Evolutionary conservation across 2,113 vertebrate species (phyloP), one percentile per base, ranked within the genome.

Genomic region (Rhinoptilus africanus): DNA sequence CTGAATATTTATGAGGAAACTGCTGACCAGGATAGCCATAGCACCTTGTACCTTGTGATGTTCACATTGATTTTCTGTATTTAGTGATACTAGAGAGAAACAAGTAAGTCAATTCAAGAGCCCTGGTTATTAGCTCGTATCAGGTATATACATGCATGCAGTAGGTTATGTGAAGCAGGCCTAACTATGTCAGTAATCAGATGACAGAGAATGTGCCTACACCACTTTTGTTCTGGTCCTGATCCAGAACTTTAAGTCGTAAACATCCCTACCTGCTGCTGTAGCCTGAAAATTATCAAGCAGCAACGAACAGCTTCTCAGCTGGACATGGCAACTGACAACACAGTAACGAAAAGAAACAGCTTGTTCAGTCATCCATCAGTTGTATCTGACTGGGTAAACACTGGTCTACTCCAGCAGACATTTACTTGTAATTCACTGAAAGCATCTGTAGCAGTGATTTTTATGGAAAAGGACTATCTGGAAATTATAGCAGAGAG

Each of bases 341-440:
- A 27, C 35, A 63, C 8, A 74, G n/a, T 11, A 91, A 68, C 37
- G 71, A 69, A 80, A 91, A 77, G 51, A 80, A 93, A 69, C 82
- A 94, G 68, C 63, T 77, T 93, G 92, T 80, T 91, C 64, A 86
- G 59, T 66, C 72, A 91, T 91, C 50, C 68, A 62, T 93, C 90
- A 67, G 83, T 48, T 86, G 59, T 81, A 77, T 47, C 91, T 86
- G 72, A 92, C 88, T 86, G 79, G 89, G 75, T 67, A 63, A 93
- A 69, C 50, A 66, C 72, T 93, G 83, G 26, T 57, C 76, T 93
- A 57, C 76, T 91, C 37, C 76, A 74, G 53, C 28, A 96, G 41
- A 16, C 8, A 0, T 64, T 93, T 82, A 85, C 74, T 88, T 89
- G 81, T 9, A 68, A 85, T 51, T 93, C 69, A 85, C 47, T 79